Base-by-base conservation (phyloP, 2,113 vertebrate species). In the Hucho hucho region DNA sequence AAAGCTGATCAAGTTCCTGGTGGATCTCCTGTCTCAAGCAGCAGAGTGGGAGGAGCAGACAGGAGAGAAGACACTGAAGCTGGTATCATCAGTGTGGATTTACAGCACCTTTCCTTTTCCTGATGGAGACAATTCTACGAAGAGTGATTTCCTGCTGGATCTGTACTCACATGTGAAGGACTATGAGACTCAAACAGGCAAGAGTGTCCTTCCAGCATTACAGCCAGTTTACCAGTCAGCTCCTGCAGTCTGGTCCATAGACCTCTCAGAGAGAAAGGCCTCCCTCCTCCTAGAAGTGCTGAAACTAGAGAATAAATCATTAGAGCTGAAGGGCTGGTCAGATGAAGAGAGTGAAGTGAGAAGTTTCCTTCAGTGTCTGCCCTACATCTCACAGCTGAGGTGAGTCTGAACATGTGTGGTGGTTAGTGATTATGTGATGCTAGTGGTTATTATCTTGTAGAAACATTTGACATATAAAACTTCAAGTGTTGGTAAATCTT, bases 61-160 rank as follows among this genome's bases (percentile, higher is more conserved):
- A 59, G 56, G 56, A 59, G 56, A 59, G 93, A 37, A 32, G 29
- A 22, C 2, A 66, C 22, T 66, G 25, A 26, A 66, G 28, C 64
- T 66, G 64, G 14, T 59, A 4, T 59, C 56, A 59, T 59, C 56
- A 59, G 56, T n/a, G 13, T 59, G 56, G 2, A 59, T 2, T 59
- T 59, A 59, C 56, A 59, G 14, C 0, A 59, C 0, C 56, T 59
- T 59, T 46, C 20, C 56, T 12, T 59, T 16, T 59, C 9, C 3
- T 3, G 3, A 16, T 18, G 20, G 20, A 9, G 56, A 59, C 20
- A 18, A 4, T 16, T 16, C 4, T 4, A 1, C 1, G 1, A 3
- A 11, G 26, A 59, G 58, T 59, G 28, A 73, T 26, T 72, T 72
- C 28, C 70, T 72, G 70, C 53, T 72, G 47, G 53, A 58, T 16